Conservation (phyloP, 2,113 vertebrate genomes). For the Chaenogobius annularis region DNA sequence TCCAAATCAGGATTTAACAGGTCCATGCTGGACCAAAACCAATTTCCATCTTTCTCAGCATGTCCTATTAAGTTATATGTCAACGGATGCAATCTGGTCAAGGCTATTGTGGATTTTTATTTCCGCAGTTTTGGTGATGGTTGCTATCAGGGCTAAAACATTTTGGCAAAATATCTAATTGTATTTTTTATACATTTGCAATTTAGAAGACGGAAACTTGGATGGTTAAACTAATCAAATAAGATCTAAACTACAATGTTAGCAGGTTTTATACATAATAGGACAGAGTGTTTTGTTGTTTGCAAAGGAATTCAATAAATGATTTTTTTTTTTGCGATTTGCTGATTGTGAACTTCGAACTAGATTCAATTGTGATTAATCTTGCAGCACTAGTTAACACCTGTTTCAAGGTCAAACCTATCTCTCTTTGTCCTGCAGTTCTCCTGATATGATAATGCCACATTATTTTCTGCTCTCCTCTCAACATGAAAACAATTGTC, state of each 20-base stretch:
- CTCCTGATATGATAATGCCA: constrained; percentile 56
- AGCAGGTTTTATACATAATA: too few relatives aligned
- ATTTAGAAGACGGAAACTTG: too few relatives aligned
- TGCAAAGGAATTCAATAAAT: too few relatives aligned
- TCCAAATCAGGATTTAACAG: background rate
- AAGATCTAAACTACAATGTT: too few relatives aligned
- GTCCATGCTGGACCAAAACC: background rate
- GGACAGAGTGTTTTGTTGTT: too few relatives aligned
- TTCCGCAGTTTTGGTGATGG: background rate
- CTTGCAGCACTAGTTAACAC: constrained; percentile 16
- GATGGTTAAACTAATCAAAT: too few relatives aligned
- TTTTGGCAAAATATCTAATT: too few relatives aligned
- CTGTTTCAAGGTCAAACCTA: constrained; percentile 45
- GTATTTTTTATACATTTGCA: too few relatives aligned
- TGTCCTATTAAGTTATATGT: background rate
- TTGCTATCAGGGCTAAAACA: background rate
- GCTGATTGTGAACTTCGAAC: too few relatives aligned
- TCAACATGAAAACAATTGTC: constrained; percentile 45
- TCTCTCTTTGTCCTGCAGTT: constrained; percentile 51
- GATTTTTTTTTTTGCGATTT: too few relatives aligned
- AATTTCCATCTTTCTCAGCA: background rate
- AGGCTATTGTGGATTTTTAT: background rate
- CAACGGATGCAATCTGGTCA: too few relatives aligned
- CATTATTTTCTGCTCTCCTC: constrained; percentile 41
- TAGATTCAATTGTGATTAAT: too few relatives aligned